phyloP scores from a whole-genome alignment of 2,797 vertebrate genomes.

The Harpagifer antarcticus region DNA sequence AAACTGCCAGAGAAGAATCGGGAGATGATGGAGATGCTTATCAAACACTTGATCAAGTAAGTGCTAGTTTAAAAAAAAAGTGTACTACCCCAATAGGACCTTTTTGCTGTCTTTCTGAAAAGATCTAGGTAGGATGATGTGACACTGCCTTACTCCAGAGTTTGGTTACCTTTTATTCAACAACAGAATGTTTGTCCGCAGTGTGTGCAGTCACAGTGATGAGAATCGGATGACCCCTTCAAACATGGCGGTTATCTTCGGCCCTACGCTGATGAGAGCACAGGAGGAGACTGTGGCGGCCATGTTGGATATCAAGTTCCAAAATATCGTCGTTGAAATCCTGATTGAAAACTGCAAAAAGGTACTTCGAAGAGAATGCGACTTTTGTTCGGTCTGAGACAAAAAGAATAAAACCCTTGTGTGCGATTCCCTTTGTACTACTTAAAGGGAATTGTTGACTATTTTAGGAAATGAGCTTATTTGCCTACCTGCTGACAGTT shows the following conservation, averaged over 20 bases:
- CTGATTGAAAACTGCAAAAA: conserved; percentile 94
- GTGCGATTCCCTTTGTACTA: no score
- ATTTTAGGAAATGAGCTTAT: neutral
- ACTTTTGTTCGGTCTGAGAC: neutral
- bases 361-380: conserved; percentile 73
- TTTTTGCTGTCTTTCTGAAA: neutral
- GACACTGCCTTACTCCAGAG: neutral
- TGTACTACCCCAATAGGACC: neutral
- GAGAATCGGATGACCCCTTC: conserved; percentile 95
- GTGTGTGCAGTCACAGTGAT: conserved; percentile 92
- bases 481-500: neutral
- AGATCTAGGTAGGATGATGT: conserved; percentile 5
- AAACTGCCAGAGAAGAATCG: conserved; percentile 95
- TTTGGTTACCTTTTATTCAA: conserved; percentile 20
- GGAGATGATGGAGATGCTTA: conserved; percentile 95
- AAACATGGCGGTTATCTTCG: conserved; percentile 98
- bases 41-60: conserved; percentile 95
- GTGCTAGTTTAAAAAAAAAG: conserved; percentile 36
- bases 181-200: conserved; percentile 66
- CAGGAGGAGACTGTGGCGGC: conserved; percentile 98
- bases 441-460: neutral
- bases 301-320: conserved; percentile 99
- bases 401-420: neutral
- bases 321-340: conserved; percentile 98
- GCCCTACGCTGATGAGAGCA: conserved; percentile 95